A percentile compares a stretch with the other conserved stretches of the same genome.
These are phyloP conservation scores for Gortyna flavago DNA, from an alignment of 2,888 invertebrate species.

Conservation along the genomic window DNA sequence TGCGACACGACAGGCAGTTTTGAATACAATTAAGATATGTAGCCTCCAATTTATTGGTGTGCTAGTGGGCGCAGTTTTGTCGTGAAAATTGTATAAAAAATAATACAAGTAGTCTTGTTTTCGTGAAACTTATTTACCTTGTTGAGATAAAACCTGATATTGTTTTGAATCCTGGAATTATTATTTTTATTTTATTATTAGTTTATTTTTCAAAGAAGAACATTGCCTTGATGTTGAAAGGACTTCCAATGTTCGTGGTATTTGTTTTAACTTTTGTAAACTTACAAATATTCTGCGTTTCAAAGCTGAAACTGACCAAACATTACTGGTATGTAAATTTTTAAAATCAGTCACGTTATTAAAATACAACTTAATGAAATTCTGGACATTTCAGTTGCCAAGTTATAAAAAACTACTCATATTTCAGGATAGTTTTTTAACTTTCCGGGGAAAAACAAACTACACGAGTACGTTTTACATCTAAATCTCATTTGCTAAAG, in stretches of 20 bases:
- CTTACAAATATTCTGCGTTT: background rate
- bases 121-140: background rate
- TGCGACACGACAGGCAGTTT: constrained; percentile 63
- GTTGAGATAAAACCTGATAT: background rate
- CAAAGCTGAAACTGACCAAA: background rate
- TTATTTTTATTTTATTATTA: background rate
- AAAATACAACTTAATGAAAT: constrained; percentile 2
- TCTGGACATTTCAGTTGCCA: background rate
- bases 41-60: constrained; percentile 37
- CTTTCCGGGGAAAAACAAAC: constrained; percentile 8
- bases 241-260: background rate
- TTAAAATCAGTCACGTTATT: background rate
- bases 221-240: background rate
- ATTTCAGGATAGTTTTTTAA: background rate
- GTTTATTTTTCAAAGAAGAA: background rate
- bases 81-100: constrained; percentile 13
- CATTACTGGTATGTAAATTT: background rate
- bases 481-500: constrained; percentile 35
- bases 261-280: background rate
- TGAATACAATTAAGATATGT: constrained; percentile 56
- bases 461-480: constrained; percentile 1
- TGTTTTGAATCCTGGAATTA: background rate
- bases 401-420: constrained; percentile 1
- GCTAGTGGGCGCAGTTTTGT: constrained; percentile 24
- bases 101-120: background rate